These are phyloP conservation scores for Drosophila azteca DNA, from an alignment of 1,140 invertebrate genomes.

Conservation along the genomic window DNA sequence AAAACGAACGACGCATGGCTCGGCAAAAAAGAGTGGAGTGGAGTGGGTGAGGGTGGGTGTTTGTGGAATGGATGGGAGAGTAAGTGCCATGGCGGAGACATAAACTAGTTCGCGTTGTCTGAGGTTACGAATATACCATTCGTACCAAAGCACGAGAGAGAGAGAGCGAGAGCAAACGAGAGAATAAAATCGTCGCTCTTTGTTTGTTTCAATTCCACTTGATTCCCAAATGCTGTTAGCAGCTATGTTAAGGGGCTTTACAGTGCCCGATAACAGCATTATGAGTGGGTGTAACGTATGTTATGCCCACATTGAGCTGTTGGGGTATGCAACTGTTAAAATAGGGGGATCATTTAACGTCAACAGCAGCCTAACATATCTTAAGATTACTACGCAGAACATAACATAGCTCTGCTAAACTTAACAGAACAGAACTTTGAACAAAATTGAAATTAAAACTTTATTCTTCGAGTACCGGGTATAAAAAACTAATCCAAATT, in stretches of 20 bases:
- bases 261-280: not conserved
- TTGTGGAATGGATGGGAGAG: constrained; percentile 20
- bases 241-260: not conserved
- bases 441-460: no score
- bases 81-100: constrained; percentile 26
- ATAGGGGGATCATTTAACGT: not conserved
- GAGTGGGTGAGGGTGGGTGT: constrained; percentile 2
- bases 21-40: no score
- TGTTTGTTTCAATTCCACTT: constrained; percentile 59
- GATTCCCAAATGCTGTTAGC: not conserved
- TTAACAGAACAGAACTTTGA: no score
- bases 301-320: not conserved
- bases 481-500: no score
- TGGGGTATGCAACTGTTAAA: constrained; percentile 17
- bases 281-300: no score
- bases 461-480: no score
- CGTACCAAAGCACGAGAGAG: not conserved
- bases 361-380: not conserved
- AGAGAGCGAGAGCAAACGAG: not conserved
- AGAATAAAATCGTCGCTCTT: constrained; percentile 7
- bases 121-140: constrained; percentile 44
- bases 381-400: no score
- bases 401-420: no score
- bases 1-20: no score
- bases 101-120: constrained; percentile 72